Evolutionary conservation across 2,888 invertebrate genomes (phyloP).

Genomic region (Seira ritae): DNA sequence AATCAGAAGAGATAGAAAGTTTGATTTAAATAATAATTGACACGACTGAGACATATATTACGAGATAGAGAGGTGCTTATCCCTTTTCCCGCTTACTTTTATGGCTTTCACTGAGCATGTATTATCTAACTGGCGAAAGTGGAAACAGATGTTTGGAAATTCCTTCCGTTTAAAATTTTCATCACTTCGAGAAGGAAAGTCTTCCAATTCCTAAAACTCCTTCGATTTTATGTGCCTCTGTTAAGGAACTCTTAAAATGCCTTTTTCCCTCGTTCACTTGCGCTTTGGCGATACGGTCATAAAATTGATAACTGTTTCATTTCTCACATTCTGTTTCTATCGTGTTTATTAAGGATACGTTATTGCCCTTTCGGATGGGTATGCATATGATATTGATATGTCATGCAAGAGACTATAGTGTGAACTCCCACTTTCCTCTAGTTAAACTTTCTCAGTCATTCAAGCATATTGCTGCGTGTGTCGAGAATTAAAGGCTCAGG

Average conservation of each 20-base stretch:
- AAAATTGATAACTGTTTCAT: no score
- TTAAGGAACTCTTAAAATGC: no score
- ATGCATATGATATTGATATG: background rate
- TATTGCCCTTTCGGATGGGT: background rate
- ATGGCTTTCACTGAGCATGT: no score
- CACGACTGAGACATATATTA: no score
- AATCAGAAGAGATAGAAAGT: no score
- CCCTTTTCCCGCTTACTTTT: no score
- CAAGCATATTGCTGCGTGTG: slow-evolving; percentile 46
- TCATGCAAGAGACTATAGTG: no score
- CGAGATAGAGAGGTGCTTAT: no score
- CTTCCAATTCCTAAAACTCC: slow-evolving; percentile 34
- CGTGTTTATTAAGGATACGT: no score
- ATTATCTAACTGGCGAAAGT: background rate
- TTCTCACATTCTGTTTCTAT: no score
- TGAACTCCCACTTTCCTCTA: no score
- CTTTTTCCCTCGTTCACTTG: slow-evolving; percentile 4
- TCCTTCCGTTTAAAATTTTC: slow-evolving; percentile 46
- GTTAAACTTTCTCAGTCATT: slow-evolving; percentile 19
- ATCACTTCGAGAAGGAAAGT: slow-evolving; percentile 42
- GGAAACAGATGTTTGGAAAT: slow-evolving; percentile 18
- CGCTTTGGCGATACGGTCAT: background rate
- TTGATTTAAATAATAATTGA: no score
- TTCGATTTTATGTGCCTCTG: slow-evolving; percentile 26
- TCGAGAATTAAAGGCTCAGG: slow-evolving; percentile 63